Percentiles rank a stretch among this genome's conserved stretches.
These are phyloP conservation scores for Peromyscus maniculatus DNA, from an alignment of 2,113 vertebrate species.

Conservation along the genomic window DNA sequence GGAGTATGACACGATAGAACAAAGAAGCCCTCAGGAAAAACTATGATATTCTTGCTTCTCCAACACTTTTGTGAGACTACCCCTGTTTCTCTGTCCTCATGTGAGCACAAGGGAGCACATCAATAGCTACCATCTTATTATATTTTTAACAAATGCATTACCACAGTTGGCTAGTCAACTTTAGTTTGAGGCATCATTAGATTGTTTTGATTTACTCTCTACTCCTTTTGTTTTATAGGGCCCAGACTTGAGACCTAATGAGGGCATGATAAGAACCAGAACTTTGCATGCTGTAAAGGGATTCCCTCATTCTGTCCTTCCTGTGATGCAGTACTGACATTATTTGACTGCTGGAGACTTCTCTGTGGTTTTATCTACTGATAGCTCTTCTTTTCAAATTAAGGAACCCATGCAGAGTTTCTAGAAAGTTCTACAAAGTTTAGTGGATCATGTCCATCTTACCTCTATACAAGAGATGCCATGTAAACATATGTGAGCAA, in stretches of 20 bases:
- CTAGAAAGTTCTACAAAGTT: not conserved
- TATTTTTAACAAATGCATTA: not conserved
- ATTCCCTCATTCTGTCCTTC: not conserved
- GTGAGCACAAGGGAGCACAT: not conserved
- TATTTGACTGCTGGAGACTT: not conserved
- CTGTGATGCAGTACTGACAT: not conserved
- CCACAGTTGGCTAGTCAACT: not conserved
- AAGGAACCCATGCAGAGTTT: not conserved
- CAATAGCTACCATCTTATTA: not conserved
- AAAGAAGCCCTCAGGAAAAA: not conserved
- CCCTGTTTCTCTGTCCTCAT: not conserved
- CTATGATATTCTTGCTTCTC: not conserved
- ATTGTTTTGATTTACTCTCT: not conserved
- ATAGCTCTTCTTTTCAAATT: not conserved
- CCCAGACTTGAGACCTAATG: not conserved
- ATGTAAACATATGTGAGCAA: not conserved
- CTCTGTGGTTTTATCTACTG: not conserved
- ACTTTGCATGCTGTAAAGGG: not conserved
- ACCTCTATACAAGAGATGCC: not conserved
- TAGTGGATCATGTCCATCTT: not conserved
- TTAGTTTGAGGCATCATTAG: not conserved
- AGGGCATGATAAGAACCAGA: not conserved
- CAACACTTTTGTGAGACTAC: not conserved
- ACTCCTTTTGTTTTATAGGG: not conserved
- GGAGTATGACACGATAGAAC: not conserved